These are phyloP conservation scores for Choristoneura fumiferana DNA, from an alignment of 1,140 invertebrate species.

Conservation along the genomic window DNA sequence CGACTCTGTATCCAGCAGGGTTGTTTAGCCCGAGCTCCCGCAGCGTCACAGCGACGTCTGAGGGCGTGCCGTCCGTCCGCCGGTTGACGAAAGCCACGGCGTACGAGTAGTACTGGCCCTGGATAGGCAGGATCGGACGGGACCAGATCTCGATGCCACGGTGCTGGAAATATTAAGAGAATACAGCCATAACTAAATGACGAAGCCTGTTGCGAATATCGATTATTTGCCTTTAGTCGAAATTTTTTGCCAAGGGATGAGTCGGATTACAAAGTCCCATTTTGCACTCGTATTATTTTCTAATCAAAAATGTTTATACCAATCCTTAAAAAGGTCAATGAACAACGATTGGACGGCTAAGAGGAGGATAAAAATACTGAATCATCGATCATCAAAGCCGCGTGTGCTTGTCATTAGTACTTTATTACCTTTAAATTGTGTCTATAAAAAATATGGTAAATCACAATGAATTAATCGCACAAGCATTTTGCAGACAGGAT, in stretches of 20 bases:
- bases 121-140: conserved; percentile 89
- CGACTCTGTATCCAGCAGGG: conserved; percentile 89
- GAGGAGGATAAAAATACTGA: neutral
- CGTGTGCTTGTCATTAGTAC: too few relatives aligned
- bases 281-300: too few relatives aligned
- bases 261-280: too few relatives aligned
- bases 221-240: too few relatives aligned
- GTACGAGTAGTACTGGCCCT: conserved; percentile 91
- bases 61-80: conserved; percentile 93
- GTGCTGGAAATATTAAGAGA: conserved; percentile 81
- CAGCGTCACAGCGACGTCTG: conserved; percentile 90
- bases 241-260: too few relatives aligned
- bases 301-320: too few relatives aligned
- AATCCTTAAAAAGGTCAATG: too few relatives aligned
- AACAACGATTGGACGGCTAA: too few relatives aligned
- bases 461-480: neutral
- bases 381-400: too few relatives aligned
- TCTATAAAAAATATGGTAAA: neutral
- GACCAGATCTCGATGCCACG: conserved; percentile 96
- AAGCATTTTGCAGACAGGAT: neutral
- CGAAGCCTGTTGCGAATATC: too few relatives aligned
- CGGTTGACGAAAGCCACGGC: conserved; percentile 92
- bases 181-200: too few relatives aligned
- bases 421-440: too few relatives aligned
- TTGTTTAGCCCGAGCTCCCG: conserved; percentile 89